Evolutionary conservation across 2,113 vertebrate genomes (phyloP).

Genomic region (Cyanoliseus patagonus): DNA sequence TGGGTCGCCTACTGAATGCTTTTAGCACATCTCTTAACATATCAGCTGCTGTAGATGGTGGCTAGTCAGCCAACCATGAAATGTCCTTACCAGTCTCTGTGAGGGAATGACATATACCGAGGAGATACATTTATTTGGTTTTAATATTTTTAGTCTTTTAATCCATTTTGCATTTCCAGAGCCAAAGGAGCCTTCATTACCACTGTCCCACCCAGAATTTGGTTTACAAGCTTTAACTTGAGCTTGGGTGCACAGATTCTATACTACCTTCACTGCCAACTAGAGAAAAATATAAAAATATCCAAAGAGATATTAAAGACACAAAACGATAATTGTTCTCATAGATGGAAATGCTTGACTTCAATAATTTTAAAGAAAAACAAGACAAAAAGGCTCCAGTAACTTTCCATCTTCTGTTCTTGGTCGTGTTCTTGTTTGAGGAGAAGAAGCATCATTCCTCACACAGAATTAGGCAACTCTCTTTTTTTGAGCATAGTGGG

Average conservation of each 20-base stretch:
- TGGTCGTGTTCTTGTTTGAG: background rate
- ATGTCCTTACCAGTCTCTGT: fast-evolving
- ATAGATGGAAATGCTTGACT: background rate
- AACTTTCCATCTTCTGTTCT: background rate
- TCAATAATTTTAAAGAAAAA: background rate
- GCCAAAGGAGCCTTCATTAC: background rate
- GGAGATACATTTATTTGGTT: background rate
- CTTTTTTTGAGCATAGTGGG: background rate
- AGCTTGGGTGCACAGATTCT: background rate
- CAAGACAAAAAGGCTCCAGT: background rate
- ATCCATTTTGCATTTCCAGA: background rate
- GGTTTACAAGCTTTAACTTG: background rate
- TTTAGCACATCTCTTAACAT: background rate
- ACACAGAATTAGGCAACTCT: background rate
- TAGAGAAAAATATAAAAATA: background rate
- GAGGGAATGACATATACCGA: background rate
- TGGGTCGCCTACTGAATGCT: background rate
- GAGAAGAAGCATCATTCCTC: background rate
- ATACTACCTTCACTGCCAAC: background rate
- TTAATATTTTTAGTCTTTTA: background rate
- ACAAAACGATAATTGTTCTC: background rate
- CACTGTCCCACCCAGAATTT: background rate
- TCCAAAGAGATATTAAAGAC: background rate
- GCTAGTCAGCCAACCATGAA: background rate
- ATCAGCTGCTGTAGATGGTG: background rate